Percentiles rank a stretch among this genome's conserved stretches.
Conservation (phyloP, 2,113 vertebrate species). For the Kryptolebias marmoratus region DNA sequence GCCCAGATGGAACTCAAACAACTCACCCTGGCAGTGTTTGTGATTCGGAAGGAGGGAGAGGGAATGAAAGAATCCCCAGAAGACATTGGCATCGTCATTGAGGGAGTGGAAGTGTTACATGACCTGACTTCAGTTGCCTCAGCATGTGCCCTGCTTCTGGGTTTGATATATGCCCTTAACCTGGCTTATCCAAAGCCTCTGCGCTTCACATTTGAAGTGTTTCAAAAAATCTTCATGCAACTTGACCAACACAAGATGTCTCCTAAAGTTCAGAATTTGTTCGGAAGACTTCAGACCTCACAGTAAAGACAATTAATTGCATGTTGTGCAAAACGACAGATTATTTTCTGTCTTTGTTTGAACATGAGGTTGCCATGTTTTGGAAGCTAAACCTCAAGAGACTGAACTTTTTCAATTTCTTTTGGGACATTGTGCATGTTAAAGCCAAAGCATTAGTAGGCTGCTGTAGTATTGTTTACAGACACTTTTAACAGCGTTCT, state of each 20-base stretch:
- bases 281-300: not conserved
- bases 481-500: too few species aligned
- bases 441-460: too few species aligned
- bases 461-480: too few species aligned
- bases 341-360: not conserved
- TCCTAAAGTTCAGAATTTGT: not conserved
- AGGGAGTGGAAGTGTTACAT: constrained; percentile 21
- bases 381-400: not conserved
- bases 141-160: constrained; percentile 29
- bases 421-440: too few species aligned
- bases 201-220: constrained; percentile 17
- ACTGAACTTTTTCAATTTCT: not conserved
- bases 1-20: constrained; percentile 8
- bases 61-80: constrained; percentile 14
- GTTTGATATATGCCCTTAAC: constrained; percentile 25
- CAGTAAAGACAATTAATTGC: too few species aligned
- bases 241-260: constrained; percentile 8
- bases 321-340: too few species aligned
- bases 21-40: constrained; percentile 14
- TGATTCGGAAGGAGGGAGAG: constrained; percentile 7
- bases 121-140: constrained; percentile 18
- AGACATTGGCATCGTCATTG: constrained; percentile 24
- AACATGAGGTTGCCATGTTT: not conserved
- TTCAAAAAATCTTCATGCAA: constrained; percentile 16
- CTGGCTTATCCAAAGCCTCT: constrained; percentile 17